Evolutionary conservation across 2,113 vertebrate genomes (phyloP).

Genomic region (Bambusicola thoracicus): DNA sequence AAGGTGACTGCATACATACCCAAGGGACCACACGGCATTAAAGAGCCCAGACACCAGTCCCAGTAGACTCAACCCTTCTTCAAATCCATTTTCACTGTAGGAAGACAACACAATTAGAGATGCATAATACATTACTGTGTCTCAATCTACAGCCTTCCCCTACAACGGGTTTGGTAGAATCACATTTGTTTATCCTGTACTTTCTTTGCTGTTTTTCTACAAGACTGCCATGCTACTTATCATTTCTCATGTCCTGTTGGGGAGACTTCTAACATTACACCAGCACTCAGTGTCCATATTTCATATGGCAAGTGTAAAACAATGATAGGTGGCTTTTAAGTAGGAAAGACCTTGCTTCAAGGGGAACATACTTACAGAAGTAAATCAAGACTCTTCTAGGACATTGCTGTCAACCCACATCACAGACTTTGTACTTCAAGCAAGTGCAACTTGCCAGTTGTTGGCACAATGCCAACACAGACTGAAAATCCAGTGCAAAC

Average conservation of each 20-base stretch:
- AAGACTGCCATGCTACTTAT: not conserved
- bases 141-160: not conserved
- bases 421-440: not conserved
- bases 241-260: not conserved
- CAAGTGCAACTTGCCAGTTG: not conserved
- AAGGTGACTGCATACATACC: constrained; percentile 68
- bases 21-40: constrained; percentile 80
- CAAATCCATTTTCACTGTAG: constrained; percentile 83
- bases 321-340: not conserved
- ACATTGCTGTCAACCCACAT: not conserved
- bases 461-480: not conserved
- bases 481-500: not conserved
- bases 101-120: constrained; percentile 30
- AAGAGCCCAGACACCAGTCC: constrained; percentile 82
- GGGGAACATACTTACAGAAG: not conserved
- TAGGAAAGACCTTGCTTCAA: not conserved
- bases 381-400: not conserved
- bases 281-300: fast-evolving
- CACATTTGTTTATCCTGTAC: not conserved
- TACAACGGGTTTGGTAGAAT: not conserved
- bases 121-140: constrained; percentile 29
- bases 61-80: constrained; percentile 80
- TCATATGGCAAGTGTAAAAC: not conserved
- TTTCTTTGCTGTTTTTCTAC: not conserved
- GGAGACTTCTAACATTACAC: not conserved